Evolutionary conservation across 2,888 invertebrate genomes (phyloP), one percentile per base, ranked within the genome.

Genomic region (Acrocyrtus sp.): DNA sequence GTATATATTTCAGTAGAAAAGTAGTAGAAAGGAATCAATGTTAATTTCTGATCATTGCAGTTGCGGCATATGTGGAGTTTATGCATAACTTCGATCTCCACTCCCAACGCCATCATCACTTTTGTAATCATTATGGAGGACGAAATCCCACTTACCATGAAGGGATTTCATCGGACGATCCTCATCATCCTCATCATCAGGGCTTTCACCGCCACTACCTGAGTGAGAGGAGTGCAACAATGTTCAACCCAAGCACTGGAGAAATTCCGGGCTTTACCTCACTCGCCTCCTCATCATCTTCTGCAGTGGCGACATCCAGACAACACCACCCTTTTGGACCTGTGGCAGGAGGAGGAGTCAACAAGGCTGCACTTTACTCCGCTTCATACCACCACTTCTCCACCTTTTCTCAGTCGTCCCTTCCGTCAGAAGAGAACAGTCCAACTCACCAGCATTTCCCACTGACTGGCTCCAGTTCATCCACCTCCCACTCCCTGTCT

Each of bases 71-170:
- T 34, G 79, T 81, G 26, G 81, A 81, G 39, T 70, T 81, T 15
- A 74, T 81, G 75, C 80, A 80, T 69, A 81, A 80, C 56, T 81
- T 80, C 39, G 81, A 81, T 34, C 74, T 79, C 17, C 77, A 76
- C 63, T 66, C 77, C 19, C 76, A 75, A 39, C 62, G 73, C 19
- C 79, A 80, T 47, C 77, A 76, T 34, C 79, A 78, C 53, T 80
- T 80, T 58, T 79, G 79, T 50, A 80, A 80, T 50, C 80, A 80
- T 43, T 77, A 77, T 43, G 72, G 72, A 12, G 69, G 50, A 5
- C 60, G 66, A 12, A 68, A 66, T 17, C 74, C 19, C 77, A 80
- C 22, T 5, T 77, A 58, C 22, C 58, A 57, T n/a, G 72, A 72
- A 39, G 63, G 63, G 34, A 53, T 72, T 50, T 56, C 70, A 57